phyloP scores from a whole-genome alignment of 2,888 invertebrate genomes.

The Physocephala rufipes region DNA sequence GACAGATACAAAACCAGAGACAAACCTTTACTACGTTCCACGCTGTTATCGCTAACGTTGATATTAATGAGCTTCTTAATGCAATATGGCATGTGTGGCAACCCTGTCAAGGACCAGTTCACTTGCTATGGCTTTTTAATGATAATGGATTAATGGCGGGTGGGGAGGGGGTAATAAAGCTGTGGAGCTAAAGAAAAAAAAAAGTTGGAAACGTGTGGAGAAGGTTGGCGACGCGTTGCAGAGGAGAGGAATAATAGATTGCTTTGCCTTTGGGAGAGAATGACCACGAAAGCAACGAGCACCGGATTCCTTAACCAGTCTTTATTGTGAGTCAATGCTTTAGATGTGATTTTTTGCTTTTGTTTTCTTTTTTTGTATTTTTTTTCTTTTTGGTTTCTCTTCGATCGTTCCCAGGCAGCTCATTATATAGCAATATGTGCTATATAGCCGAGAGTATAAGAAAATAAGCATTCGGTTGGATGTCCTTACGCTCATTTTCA shows the following conservation, averaged over 20 bases:
- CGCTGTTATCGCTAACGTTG: constrained; percentile 45
- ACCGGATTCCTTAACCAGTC: too few species aligned
- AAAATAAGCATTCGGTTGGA: too few species aligned
- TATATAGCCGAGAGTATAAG: too few species aligned
- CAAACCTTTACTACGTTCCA: constrained; percentile 39
- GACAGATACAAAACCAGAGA: neutral
- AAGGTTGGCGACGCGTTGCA: constrained; percentile 24
- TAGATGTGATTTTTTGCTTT: constrained; percentile 16
- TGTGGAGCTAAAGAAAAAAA: too few species aligned
- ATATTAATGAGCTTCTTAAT: constrained; percentile 46
- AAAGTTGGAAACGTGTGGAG: constrained; percentile 19
- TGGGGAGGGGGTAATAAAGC: neutral
- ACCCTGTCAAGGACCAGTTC: constrained; percentile 16
- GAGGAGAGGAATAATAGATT: neutral
- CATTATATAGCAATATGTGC: constrained; percentile 61
- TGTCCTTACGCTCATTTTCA: too few species aligned
- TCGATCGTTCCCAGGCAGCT: constrained; percentile 47
- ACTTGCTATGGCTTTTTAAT: too few species aligned
- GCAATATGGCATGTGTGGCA: constrained; percentile 42
- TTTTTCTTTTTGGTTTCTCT: constrained; percentile 24
- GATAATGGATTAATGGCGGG: neutral
- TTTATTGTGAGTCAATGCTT: neutral
- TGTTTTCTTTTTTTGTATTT: constrained; percentile 37
- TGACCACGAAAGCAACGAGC: too few species aligned
- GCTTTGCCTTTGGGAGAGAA: neutral